phyloP scores from a whole-genome alignment of 2,113 vertebrate genomes.

The Perognathus longimembris region DNA sequence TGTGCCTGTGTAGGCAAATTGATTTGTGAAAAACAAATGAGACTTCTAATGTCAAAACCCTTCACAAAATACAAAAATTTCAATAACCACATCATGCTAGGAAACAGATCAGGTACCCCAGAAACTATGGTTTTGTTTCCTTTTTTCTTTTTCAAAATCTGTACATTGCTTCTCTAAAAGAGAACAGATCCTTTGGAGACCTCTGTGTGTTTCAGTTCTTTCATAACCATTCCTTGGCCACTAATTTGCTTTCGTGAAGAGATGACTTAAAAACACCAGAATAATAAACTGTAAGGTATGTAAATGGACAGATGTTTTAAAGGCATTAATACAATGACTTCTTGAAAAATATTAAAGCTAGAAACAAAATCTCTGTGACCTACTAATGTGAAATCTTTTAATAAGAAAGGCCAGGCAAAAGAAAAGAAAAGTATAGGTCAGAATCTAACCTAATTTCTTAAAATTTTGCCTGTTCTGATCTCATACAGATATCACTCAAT shows the following conservation, averaged over 20 bases:
- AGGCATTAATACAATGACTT: conserved; percentile 30
- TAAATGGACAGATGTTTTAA: background rate
- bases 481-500: background rate
- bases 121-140: conserved; percentile 51
- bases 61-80: conserved; percentile 8
- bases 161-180: conserved; percentile 57
- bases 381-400: conserved; percentile 35
- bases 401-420: conserved; percentile 52
- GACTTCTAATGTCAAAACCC: conserved; percentile 25
- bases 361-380: background rate
- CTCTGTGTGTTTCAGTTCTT: conserved; percentile 63
- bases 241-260: conserved; percentile 65
- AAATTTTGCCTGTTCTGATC: conserved; percentile 14
- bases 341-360: background rate
- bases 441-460: conserved; percentile 17
- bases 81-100: conserved; percentile 3
- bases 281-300: conserved; percentile 16
- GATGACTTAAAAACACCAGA: conserved; percentile 56
- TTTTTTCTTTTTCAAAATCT: background rate
- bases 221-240: conserved; percentile 54
- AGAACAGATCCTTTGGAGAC: conserved; percentile 58
- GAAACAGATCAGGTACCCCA: conserved; percentile 49
- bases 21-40: conserved; percentile 54
- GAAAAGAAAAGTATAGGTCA: conserved; percentile 7
- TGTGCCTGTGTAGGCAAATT: conserved; percentile 22